A percentile compares a stretch with the other conserved stretches of the same genome.
phyloP scores from a whole-genome alignment of 1,140 invertebrate genomes.

The Choristoneura fumiferana region DNA sequence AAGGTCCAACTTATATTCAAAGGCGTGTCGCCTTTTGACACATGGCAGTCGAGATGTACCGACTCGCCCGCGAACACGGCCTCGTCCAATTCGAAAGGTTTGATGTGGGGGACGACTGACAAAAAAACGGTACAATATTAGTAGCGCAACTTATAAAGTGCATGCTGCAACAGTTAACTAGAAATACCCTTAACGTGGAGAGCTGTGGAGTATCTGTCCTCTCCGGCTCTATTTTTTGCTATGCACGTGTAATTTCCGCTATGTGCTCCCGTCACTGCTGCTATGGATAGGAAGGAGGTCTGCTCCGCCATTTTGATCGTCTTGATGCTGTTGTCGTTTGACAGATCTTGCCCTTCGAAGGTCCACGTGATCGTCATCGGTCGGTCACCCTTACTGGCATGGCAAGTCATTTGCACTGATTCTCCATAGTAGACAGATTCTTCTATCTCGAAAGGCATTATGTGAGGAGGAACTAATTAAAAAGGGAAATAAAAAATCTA shows the following conservation, averaged over 20 bases:
- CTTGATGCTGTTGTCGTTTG: slow-evolving; percentile 71
- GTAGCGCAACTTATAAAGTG: slow-evolving; percentile 41
- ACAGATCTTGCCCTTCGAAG: slow-evolving; percentile 81
- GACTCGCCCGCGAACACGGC: slow-evolving; percentile 83
- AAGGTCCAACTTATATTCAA: slow-evolving; percentile 76
- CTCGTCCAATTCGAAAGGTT: slow-evolving; percentile 83
- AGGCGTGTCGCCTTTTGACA: slow-evolving; percentile 80
- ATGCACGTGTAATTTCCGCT: slow-evolving; percentile 84
- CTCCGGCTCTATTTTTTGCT: slow-evolving; percentile 84
- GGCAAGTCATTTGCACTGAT: slow-evolving; percentile 86
- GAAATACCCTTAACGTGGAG: slow-evolving; percentile 83
- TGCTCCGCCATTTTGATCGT: slow-evolving; percentile 81
- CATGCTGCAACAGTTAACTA: slow-evolving; percentile 57
- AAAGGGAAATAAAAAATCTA: slow-evolving; percentile 57
- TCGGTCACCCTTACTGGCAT: slow-evolving; percentile 85
- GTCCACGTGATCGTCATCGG: slow-evolving; percentile 86
- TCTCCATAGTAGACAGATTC: slow-evolving; percentile 84
- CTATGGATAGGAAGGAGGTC: slow-evolving; percentile 83
- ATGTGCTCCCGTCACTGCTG: slow-evolving; percentile 80
- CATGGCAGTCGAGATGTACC: slow-evolving; percentile 80
- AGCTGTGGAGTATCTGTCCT: slow-evolving; percentile 78
- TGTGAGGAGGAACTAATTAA: slow-evolving; percentile 85
- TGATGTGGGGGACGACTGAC: slow-evolving; percentile 83
- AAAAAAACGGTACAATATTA: slow-evolving; percentile 59
- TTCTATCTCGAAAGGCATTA: slow-evolving; percentile 83